Conservation (phyloP, 1,140 invertebrate genomes). For the Drosophila azteca region DNA sequence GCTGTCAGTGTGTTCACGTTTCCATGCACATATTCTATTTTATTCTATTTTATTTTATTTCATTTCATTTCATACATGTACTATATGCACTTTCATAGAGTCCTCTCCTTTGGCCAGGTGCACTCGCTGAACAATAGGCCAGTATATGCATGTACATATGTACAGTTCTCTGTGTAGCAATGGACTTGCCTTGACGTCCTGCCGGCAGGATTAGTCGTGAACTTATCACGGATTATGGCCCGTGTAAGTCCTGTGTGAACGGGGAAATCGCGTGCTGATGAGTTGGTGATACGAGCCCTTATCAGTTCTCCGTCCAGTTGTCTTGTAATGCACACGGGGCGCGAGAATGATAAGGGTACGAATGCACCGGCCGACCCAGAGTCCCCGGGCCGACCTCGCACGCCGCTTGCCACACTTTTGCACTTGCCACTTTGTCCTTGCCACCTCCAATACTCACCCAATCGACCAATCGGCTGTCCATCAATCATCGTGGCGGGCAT, state of each 20-base stretch:
- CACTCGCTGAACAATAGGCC: no score
- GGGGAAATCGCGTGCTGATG: slow-evolving; percentile 54
- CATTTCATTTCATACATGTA: no score
- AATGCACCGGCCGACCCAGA: slow-evolving; percentile 73
- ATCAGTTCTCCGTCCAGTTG: slow-evolving; percentile 91
- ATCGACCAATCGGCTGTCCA: slow-evolving; percentile 27
- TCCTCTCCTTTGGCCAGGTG: not conserved
- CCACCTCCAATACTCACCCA: slow-evolving; percentile 43
- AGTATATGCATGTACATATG: no score
- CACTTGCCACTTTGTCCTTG: not conserved
- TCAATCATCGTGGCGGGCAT: slow-evolving; percentile 56
- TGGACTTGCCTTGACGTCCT: not conserved
- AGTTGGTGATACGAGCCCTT: slow-evolving; percentile 87
- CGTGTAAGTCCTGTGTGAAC: no score
- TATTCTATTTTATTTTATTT: slow-evolving; percentile 11
- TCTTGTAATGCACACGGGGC: slow-evolving; percentile 86
- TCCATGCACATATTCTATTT: slow-evolving; percentile 14
- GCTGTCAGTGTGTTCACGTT: slow-evolving; percentile 37
- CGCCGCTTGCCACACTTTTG: slow-evolving; percentile 12
- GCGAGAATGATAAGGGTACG: slow-evolving; percentile 89
- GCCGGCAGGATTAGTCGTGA: not conserved
- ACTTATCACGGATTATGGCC: not conserved
- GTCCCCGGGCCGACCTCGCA: not conserved
- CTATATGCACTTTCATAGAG: no score
- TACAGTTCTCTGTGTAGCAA: no score